Evolutionary conservation across 2,113 vertebrate genomes (phyloP), one percentile per base, ranked within the genome.

Genomic region (Carlito syrichta): DNA sequence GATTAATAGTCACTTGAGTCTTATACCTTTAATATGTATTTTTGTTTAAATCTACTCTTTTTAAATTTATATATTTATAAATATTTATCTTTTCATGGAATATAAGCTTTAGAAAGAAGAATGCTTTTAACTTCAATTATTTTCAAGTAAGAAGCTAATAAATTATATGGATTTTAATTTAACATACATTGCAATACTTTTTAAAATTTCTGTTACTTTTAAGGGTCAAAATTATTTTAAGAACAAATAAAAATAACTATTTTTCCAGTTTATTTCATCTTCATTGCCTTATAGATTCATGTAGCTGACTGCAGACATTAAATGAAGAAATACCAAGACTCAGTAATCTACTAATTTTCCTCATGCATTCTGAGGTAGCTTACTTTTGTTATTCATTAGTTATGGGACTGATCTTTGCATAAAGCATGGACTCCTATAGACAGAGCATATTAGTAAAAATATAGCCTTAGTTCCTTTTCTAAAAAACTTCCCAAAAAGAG

Each of bases 351-450:
- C 32, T 88, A 63, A 88, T 83, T 69, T 50, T 84, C 45, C 84
- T 93, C 84, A 84, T 91, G 22, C 17, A 27, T 73, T 94, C 32
- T 63, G 45, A 89, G 45, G 19, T 84, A 63, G 19, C 7, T 74
- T 69, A 23, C n/a, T 92, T 92, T n/a, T 76, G 94, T 92, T 96
- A 96, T 90, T 86, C 81, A 78, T 94, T 71, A 92, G 54, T 8
- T 19, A 35, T 13, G 63, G 43, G 56, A 91, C 13, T 87, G 58
- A 77, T 40, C 10, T 82, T 94, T 97, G 38, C 71, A 88, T 76
- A 82, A 91, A 62, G 12, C 66, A 25, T 77, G 48, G 20, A 63
- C 13, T 89, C 9, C 38, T 69, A 3, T 77, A 91, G 63, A 71
- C 22, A 92, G 76, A 62, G 89, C 89, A 63, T n/a, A 43, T 87